phyloP scores from a whole-genome alignment of 1,140 invertebrate species.

The Nautilus pompilius region DNA sequence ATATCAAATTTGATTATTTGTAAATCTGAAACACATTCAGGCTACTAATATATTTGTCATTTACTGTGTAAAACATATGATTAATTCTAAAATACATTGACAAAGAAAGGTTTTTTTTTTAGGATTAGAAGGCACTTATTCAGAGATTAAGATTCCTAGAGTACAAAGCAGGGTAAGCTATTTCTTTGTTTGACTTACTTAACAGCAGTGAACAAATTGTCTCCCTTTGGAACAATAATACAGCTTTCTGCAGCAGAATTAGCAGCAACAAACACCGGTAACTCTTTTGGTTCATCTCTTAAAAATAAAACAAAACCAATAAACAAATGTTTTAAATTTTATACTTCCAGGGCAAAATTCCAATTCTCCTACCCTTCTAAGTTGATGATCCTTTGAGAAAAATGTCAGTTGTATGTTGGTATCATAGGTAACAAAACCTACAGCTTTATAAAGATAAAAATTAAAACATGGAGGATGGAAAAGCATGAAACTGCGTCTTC shows the following conservation, averaged over 20 bases:
- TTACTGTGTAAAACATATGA: no score
- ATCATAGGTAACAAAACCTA: background rate
- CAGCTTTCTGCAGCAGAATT: conserved; percentile 70
- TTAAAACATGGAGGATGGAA: no score
- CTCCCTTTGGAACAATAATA: conserved; percentile 68
- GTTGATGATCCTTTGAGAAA: no score
- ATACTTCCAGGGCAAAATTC: no score
- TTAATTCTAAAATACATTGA: no score
- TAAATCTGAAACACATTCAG: no score
- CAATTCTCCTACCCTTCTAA: no score
- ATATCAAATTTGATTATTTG: no score
- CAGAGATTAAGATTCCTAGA: background rate
- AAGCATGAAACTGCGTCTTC: no score
- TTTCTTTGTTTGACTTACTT: conserved; percentile 61
- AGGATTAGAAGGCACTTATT: no score
- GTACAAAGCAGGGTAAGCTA: background rate
- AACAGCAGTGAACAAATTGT: conserved; percentile 83
- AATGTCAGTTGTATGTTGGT: background rate
- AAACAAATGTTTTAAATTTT: background rate
- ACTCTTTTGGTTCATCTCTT: conserved; percentile 71
- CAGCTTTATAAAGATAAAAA: background rate
- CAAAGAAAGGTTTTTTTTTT: background rate
- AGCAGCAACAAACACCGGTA: conserved; percentile 72
- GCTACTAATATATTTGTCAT: no score
- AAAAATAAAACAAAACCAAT: conserved; percentile 15